These are phyloP conservation scores for Xestia sexstrigata DNA, from an alignment of 2,888 invertebrate genomes.

Conservation along the genomic window DNA sequence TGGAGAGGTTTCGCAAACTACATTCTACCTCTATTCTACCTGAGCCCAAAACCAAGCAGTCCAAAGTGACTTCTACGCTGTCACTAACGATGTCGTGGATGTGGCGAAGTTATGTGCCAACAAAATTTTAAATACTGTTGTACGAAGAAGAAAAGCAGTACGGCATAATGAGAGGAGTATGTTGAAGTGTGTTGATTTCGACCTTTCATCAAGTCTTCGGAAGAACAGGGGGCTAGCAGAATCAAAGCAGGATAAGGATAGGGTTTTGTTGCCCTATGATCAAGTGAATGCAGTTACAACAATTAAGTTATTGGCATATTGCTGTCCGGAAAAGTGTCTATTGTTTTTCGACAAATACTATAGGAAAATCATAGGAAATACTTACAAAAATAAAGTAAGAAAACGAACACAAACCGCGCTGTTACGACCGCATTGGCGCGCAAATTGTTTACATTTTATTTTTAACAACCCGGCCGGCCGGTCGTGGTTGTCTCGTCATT, in stretches of 20 bases:
- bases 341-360: background rate
- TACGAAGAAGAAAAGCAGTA: background rate
- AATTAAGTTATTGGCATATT: background rate
- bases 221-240: background rate
- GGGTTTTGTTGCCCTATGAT: background rate
- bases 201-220: background rate
- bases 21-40: background rate
- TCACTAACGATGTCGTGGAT: background rate
- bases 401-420: conserved; percentile 69
- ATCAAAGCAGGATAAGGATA: background rate
- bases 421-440: conserved; percentile 77
- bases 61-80: background rate
- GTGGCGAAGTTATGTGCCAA: background rate
- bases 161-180: background rate
- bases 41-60: background rate
- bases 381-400: conserved; percentile 30
- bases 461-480: conserved; percentile 72
- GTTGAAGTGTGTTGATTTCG: background rate
- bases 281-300: background rate
- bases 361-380: conserved; percentile 30
- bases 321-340: background rate
- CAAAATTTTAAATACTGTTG: background rate
- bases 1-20: background rate
- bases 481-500: conserved; percentile 67
- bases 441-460: conserved; percentile 81